phyloP scores from a whole-genome alignment of 2,797 vertebrate species.

The Platalea minor region DNA sequence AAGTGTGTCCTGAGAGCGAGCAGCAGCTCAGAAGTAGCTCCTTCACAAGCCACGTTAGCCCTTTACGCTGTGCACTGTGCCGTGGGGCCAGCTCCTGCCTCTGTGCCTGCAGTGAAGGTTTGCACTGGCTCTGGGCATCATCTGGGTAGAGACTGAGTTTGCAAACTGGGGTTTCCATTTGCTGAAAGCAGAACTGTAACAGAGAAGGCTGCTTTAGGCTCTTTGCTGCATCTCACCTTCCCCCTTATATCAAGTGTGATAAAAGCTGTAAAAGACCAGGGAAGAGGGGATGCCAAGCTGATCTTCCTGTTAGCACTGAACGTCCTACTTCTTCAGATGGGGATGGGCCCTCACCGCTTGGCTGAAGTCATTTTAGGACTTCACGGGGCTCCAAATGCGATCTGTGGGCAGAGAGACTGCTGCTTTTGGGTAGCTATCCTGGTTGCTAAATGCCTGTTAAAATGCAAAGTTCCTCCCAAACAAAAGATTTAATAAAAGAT shows the following conservation, averaged over 20 bases:
- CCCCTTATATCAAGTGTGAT: background rate
- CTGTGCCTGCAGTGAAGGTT: fast-evolving
- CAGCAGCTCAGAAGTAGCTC: background rate
- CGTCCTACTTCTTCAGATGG: background rate
- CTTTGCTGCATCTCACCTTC: background rate
- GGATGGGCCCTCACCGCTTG: background rate
- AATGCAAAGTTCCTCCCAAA: slow-evolving; percentile 30
- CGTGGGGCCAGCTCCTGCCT: background rate
- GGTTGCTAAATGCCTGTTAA: slow-evolving; percentile 11
- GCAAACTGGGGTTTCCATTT: background rate
- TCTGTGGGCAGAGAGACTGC: background rate
- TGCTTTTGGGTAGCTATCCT: background rate
- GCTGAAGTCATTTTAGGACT: background rate
- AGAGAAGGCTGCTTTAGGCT: background rate
- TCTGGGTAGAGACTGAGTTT: background rate
- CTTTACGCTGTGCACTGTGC: fast-evolving
- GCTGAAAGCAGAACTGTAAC: background rate
- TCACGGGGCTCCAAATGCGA: background rate
- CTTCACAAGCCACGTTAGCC: background rate
- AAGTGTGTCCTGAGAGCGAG: background rate
- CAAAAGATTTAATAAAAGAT: slow-evolving; percentile 48
- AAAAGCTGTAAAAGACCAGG: background rate
- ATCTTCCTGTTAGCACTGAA: background rate
- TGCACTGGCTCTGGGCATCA: background rate
- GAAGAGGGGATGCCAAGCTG: background rate